phyloP scores from a whole-genome alignment of 2,888 invertebrate species.

The Gibbula magus region DNA sequence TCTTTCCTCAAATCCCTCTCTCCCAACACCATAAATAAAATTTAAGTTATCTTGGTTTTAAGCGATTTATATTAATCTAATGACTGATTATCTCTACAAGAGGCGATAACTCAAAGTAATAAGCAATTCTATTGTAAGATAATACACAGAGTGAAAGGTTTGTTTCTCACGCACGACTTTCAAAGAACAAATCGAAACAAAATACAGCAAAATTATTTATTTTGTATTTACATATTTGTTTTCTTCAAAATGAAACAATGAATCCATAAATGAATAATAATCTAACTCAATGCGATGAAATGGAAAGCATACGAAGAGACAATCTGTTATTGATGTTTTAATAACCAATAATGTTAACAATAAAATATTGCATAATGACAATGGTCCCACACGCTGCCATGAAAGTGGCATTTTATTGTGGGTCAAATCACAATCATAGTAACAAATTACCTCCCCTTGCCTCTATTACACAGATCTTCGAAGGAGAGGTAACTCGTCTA shows the following conservation, averaged over 20 bases:
- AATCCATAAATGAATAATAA: constrained; percentile 2
- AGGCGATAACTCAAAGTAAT: too few relatives aligned
- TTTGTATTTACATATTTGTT: constrained; percentile 5
- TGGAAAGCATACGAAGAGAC: constrained; percentile 1
- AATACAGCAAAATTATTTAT: constrained; percentile 12
- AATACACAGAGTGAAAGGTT: too few relatives aligned
- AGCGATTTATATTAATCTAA: too few relatives aligned
- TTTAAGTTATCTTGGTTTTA: too few relatives aligned
- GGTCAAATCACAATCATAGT: constrained; percentile 12
- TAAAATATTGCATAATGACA: constrained; percentile 13
- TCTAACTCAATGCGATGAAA: constrained; percentile 13
- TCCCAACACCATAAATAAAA: too few relatives aligned
- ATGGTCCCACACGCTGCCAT: not conserved
- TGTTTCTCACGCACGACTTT: too few relatives aligned
- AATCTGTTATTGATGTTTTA: not conserved
- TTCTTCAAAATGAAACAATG: constrained; percentile 6
- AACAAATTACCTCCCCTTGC: constrained; percentile 1
- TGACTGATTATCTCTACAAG: too few relatives aligned
- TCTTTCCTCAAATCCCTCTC: too few relatives aligned
- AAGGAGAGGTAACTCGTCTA: constrained; percentile 8
- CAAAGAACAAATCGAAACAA: not conserved
- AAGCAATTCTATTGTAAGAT: too few relatives aligned
- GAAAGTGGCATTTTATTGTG: not conserved
- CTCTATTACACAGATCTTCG: not conserved
- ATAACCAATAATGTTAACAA: constrained; percentile 1